Evolutionary conservation across 1,140 invertebrate species (phyloP).

Genomic region (Bombus huntii): DNA sequence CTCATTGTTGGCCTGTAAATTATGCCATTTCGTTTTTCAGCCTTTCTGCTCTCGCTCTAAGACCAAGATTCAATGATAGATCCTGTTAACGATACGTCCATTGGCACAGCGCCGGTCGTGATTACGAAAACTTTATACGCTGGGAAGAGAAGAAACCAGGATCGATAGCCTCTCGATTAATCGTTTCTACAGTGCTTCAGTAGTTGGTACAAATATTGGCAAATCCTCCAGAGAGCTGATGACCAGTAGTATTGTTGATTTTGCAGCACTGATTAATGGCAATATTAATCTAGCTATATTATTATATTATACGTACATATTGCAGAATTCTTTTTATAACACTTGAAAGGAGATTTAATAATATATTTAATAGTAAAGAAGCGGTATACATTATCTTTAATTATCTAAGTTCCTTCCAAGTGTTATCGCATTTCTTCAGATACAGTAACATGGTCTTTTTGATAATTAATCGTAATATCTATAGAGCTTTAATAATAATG

Average conservation of each 20-base stretch:
- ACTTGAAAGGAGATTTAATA: too few relatives aligned
- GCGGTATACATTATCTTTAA: too few relatives aligned
- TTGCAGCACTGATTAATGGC: background rate
- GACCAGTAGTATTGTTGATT: background rate
- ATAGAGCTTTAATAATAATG: too few relatives aligned
- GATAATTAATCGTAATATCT: too few relatives aligned
- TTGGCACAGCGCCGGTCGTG: background rate
- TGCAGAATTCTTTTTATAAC: background rate
- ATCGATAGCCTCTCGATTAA: background rate
- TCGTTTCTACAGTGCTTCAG: background rate
- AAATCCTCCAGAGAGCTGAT: background rate
- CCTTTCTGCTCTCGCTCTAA: conserved; percentile 12
- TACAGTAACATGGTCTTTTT: too few relatives aligned
- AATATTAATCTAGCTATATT: background rate
- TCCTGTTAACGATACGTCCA: conserved; percentile 35
- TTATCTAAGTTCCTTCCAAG: too few relatives aligned
- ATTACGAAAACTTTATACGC: conserved; percentile 30
- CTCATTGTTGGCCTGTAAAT: conserved; percentile 58
- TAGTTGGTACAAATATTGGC: conserved; percentile 6
- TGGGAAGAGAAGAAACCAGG: background rate
- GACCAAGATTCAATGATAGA: conserved; percentile 28
- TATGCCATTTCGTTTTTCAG: conserved; percentile 26
- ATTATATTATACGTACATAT: background rate
- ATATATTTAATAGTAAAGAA: too few relatives aligned
- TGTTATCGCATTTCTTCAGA: too few relatives aligned